Percentiles rank a stretch among this genome's conserved stretches.
Conservation (phyloP, 1,140 invertebrate species). For the Pentalonia nigronervosa region DNA sequence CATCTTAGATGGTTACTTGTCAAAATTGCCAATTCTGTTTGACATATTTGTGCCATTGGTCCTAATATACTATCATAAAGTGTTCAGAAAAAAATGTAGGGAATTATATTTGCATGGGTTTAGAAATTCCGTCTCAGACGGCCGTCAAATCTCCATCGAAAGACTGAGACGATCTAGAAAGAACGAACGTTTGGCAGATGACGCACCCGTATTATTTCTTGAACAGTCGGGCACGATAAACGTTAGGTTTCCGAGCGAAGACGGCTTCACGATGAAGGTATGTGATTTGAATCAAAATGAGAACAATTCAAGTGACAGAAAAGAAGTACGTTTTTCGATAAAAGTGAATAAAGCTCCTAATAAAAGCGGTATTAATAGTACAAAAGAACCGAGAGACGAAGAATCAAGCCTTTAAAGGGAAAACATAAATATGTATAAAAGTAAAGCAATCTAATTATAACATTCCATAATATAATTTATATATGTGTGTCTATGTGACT, state of each 20-base stretch:
- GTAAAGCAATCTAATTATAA: background rate
- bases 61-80: conserved; percentile 32
- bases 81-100: conserved; percentile 44
- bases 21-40: conserved; percentile 1
- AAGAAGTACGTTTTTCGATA: background rate
- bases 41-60: conserved; percentile 41
- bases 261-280: background rate
- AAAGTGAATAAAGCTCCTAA: background rate
- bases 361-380: background rate
- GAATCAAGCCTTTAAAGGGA: background rate
- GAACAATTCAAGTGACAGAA: background rate
- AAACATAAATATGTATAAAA: background rate
- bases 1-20: conserved; percentile 26
- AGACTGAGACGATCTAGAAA: background rate
- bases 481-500: background rate
- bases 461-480: background rate
- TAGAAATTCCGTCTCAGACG: conserved; percentile 45
- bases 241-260: conserved; percentile 9
- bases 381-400: background rate
- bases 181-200: background rate
- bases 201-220: conserved; percentile 37
- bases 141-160: conserved; percentile 28
- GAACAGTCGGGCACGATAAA: conserved; percentile 30
- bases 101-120: conserved; percentile 45
- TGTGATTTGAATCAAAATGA: conserved; percentile 37